phyloP scores from a whole-genome alignment of 1,140 invertebrate species.

The Aporrectodea caliginosa region DNA sequence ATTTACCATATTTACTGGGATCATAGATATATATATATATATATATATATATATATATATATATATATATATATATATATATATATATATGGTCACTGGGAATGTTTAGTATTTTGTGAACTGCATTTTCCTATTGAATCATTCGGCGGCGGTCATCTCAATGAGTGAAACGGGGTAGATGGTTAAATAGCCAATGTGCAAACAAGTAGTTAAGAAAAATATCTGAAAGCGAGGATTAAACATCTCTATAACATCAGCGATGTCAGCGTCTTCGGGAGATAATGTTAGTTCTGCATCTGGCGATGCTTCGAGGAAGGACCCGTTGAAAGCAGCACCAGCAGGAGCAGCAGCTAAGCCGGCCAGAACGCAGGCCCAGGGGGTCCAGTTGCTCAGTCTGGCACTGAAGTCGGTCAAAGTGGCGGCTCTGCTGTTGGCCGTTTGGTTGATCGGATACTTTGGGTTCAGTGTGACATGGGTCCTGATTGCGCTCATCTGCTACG shows the following conservation, averaged over 20 bases:
- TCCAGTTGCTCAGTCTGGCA: conserved; percentile 30
- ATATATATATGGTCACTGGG: no score
- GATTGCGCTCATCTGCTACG: conserved; percentile 33
- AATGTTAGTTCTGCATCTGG: background rate
- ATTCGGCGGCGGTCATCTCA: background rate
- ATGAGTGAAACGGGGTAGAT: background rate
- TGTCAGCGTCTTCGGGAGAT: background rate
- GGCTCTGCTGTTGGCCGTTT: conserved; percentile 26
- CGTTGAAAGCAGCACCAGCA: background rate
- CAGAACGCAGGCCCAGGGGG: conserved; percentile 14
- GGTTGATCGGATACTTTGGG: conserved; percentile 35
- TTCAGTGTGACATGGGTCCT: conserved; percentile 38
- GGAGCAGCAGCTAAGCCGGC: background rate
- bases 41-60: no score
- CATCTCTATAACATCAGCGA: background rate
- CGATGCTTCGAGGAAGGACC: background rate
- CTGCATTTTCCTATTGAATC: no score
- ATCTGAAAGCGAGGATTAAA: background rate
- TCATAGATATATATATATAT: no score
- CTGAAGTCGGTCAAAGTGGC: conserved; percentile 33
- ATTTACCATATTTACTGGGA: no score
- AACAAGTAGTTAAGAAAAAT: background rate
- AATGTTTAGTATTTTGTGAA: no score
- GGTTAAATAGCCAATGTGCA: background rate
- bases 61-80: no score